A percentile compares a stretch with the other conserved stretches of the same genome.
phyloP scores from a whole-genome alignment of 2,113 vertebrate genomes.

The Nanorana parkeri region DNA sequence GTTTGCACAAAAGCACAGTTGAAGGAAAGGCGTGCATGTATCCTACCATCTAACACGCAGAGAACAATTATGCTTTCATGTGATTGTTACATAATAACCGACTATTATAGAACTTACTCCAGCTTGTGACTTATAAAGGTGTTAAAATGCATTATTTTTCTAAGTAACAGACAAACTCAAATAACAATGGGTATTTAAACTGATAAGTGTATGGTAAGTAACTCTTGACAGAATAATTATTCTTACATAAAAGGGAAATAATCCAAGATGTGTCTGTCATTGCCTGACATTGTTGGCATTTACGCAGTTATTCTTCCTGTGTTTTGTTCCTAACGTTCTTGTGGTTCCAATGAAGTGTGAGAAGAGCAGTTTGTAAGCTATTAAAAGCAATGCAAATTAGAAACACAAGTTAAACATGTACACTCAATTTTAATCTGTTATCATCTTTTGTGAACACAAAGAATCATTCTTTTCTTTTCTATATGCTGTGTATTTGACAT shows the following conservation, averaged over 20 bases:
- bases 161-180: slow-evolving; percentile 81
- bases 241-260: slow-evolving; percentile 74
- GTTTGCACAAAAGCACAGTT: slow-evolving; percentile 67
- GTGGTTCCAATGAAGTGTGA: slow-evolving; percentile 1
- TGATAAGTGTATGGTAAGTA: slow-evolving; percentile 81
- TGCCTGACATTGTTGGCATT: slow-evolving; percentile 54
- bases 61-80: slow-evolving; percentile 82
- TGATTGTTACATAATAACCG: slow-evolving; percentile 83
- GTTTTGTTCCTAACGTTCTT: slow-evolving; percentile 41
- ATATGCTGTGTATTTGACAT: background rate
- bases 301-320: slow-evolving; percentile 27
- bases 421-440: background rate
- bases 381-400: background rate
- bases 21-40: slow-evolving; percentile 69
- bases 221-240: slow-evolving; percentile 80
- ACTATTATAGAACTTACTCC: slow-evolving; percentile 82
- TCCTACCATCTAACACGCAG: slow-evolving; percentile 79
- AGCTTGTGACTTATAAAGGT: slow-evolving; percentile 72
- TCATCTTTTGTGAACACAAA: background rate
- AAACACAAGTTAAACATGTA: background rate
- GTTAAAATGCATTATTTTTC: slow-evolving; percentile 75
- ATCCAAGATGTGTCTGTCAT: slow-evolving; percentile 69
- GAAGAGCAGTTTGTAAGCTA: slow-evolving; percentile 1
- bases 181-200: slow-evolving; percentile 80
- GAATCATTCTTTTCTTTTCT: background rate